Evolutionary conservation across 2,888 invertebrate genomes (phyloP).

Genomic region (Osedax fenrisi): DNA sequence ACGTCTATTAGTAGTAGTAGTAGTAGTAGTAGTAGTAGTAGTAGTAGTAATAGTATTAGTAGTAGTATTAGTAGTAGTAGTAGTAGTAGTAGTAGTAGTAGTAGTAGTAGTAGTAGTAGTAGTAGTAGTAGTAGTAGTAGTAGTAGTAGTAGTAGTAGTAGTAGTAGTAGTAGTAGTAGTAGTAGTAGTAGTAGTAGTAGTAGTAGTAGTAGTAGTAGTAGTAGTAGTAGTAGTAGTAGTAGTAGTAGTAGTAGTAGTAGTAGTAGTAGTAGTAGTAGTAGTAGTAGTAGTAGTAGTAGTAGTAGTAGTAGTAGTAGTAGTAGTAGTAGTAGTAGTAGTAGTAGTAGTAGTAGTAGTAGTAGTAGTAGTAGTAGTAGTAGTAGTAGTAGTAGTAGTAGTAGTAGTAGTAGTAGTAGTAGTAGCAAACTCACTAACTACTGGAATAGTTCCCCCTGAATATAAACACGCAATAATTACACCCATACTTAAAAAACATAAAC

Average conservation of each 20-base stretch:
- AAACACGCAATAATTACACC: too few species aligned
- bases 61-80: too few species aligned
- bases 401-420: slow-evolving; percentile 32
- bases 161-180: too few species aligned
- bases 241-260: slow-evolving; percentile 35
- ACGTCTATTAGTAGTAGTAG: too few species aligned
- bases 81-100: too few species aligned
- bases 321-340: slow-evolving; percentile 31
- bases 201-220: background rate
- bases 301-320: slow-evolving; percentile 33
- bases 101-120: too few species aligned
- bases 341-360: slow-evolving; percentile 31
- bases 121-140: too few species aligned
- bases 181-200: background rate
- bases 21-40: too few species aligned
- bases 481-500: too few species aligned
- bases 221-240: slow-evolving; percentile 30
- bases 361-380: slow-evolving; percentile 30
- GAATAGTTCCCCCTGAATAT: too few species aligned
- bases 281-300: slow-evolving; percentile 33
- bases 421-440: slow-evolving; percentile 25
- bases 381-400: slow-evolving; percentile 25
- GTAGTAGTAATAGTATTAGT: too few species aligned
- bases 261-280: slow-evolving; percentile 35
- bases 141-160: too few species aligned